Conservation (phyloP, 2,888 invertebrate species). For the Pandemis corylana region DNA sequence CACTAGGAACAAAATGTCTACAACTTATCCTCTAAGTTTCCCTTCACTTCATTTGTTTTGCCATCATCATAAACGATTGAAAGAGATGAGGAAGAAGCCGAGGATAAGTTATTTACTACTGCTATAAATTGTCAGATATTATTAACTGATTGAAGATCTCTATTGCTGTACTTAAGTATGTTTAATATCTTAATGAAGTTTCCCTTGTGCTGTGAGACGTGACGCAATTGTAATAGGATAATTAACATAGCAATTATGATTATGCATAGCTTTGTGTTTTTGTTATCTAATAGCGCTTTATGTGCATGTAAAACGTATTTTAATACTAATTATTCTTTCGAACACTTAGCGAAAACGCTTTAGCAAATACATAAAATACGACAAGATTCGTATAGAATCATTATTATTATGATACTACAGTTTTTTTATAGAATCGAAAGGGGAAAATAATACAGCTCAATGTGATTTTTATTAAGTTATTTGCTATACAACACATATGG, state of each 20-base stretch:
- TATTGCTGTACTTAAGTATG: neutral
- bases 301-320: neutral
- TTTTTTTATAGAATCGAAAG: no score
- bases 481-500: no score
- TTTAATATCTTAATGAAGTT: neutral
- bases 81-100: neutral
- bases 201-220: constrained; percentile 5
- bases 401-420: no score
- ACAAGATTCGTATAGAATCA: no score
- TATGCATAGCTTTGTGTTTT: constrained; percentile 10
- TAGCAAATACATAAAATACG: no score
- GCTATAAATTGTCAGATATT: neutral
- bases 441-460: no score
- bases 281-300: neutral
- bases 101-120: neutral
- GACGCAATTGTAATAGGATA: constrained; percentile 7
- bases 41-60: neutral
- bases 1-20: no score
- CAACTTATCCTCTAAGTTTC: neutral
- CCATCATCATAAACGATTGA: neutral
- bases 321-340: neutral
- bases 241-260: constrained; percentile 4
- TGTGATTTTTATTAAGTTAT: no score
- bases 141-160: neutral
- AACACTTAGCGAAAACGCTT: neutral